phyloP scores from a whole-genome alignment of 92 coral and sea anemone genomes.

The Micromussa lordhowensis region DNA sequence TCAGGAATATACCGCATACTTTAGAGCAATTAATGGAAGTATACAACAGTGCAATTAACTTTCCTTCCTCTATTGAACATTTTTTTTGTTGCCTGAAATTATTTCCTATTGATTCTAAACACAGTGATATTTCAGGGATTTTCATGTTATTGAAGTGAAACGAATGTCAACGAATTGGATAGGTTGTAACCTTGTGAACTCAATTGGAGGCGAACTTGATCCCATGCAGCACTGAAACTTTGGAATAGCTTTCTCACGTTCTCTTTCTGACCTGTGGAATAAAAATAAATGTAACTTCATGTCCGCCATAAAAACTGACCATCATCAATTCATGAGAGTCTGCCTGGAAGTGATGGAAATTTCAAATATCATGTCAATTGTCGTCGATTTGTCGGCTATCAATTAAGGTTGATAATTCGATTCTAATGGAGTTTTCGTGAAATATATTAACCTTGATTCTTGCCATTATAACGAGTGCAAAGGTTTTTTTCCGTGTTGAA shows the following conservation, averaged over 20 bases:
- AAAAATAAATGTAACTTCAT: neutral
- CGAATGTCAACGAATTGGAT: neutral
- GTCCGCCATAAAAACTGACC: no score
- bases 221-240: constrained; percentile 85
- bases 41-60: no score
- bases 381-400: no score
- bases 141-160: neutral
- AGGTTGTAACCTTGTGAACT: constrained; percentile 64
- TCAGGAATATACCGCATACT: no score
- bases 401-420: no score
- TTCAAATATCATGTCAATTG: no score
- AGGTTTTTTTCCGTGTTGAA: neutral
- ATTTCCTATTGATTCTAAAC: neutral
- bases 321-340: no score
- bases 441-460: neutral
- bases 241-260: constrained; percentile 51
- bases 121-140: neutral
- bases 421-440: neutral
- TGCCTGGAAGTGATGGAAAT: no score
- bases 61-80: no score
- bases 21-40: no score
- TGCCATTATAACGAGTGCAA: neutral
- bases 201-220: constrained; percentile 63
- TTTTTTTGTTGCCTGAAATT: no score
- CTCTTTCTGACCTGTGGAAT: constrained; percentile 22